These are phyloP conservation scores for Urocitellus parryii DNA, from an alignment of 2,113 vertebrate genomes.

Conservation along the genomic window DNA sequence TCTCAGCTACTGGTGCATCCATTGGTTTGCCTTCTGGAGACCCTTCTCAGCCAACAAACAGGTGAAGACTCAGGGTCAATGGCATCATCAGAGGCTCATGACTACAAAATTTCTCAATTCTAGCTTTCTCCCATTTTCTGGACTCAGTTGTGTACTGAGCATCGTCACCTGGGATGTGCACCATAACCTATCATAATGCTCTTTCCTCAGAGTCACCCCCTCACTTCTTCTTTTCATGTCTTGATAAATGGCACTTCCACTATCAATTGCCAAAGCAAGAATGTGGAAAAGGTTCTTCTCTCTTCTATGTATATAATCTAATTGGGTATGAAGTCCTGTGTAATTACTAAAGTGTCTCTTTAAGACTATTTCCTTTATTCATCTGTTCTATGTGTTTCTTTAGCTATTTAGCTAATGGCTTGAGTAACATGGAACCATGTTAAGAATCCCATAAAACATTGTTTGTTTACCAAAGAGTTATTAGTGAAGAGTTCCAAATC, in stretches of 20 bases:
- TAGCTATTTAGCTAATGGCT: background rate
- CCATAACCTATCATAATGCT: background rate
- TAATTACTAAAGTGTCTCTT: background rate
- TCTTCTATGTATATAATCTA: background rate
- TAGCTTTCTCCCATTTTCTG: background rate
- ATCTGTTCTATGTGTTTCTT: background rate
- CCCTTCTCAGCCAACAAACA: background rate
- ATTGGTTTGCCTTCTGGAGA: background rate
- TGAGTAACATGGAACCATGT: background rate
- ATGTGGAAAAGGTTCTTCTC: background rate
- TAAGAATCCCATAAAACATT: background rate
- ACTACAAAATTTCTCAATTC: background rate
- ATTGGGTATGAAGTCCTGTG: background rate
- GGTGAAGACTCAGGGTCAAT: background rate
- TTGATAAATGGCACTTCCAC: background rate
- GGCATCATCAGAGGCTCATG: background rate
- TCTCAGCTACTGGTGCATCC: background rate
- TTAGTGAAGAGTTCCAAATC: background rate
- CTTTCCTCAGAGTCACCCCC: background rate
- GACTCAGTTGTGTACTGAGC: background rate
- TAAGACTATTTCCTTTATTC: background rate
- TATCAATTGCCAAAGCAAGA: background rate
- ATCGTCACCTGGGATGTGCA: too few species aligned
- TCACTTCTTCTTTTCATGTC: background rate
- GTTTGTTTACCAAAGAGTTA: background rate